Conservation (phyloP, 1,140 invertebrate genomes). For the Apocrypta bakeri region DNA sequence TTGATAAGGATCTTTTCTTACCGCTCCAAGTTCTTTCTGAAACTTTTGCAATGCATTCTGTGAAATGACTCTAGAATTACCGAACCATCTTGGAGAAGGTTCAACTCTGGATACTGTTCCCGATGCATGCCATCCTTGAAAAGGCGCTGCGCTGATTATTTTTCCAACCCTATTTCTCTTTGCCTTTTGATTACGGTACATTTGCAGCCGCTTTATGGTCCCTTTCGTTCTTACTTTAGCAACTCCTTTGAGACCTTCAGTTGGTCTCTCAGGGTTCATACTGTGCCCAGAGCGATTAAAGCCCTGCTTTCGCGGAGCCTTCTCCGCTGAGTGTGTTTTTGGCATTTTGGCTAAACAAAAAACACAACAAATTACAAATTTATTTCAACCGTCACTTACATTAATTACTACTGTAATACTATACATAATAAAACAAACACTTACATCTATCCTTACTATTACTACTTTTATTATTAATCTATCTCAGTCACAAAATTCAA, state of each 20-base stretch:
- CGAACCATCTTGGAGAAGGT: constrained; percentile 99
- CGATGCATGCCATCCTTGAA: constrained; percentile 91
- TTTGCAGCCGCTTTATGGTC: constrained; percentile 96
- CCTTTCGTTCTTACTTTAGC: constrained; percentile 89
- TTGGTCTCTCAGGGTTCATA: constrained; percentile 90
- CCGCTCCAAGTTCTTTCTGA: constrained; percentile 95
- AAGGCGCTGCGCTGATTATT: constrained; percentile 95
- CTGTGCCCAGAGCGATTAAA: constrained; percentile 88
- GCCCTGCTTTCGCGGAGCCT: constrained; percentile 84
- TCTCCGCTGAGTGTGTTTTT: constrained; percentile 80
- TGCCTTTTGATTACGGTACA: constrained; percentile 98
- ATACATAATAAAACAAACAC: no score
- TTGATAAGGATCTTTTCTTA: constrained; percentile 96
- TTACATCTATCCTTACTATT: no score
- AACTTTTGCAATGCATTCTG: constrained; percentile 97
- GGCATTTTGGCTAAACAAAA: constrained; percentile 75
- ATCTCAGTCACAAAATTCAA: no score
- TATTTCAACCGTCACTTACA: no score
- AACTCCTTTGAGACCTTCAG: constrained; percentile 87
- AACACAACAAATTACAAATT: no score
- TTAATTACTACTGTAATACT: no score
- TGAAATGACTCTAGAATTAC: constrained; percentile 92
- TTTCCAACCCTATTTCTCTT: constrained; percentile 93
- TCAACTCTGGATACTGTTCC: constrained; percentile 95
- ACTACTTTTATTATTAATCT: no score